These are phyloP conservation scores for Drosophila melanosoma DNA, from an alignment of 2,888 invertebrate species.

Conservation along the genomic window DNA sequence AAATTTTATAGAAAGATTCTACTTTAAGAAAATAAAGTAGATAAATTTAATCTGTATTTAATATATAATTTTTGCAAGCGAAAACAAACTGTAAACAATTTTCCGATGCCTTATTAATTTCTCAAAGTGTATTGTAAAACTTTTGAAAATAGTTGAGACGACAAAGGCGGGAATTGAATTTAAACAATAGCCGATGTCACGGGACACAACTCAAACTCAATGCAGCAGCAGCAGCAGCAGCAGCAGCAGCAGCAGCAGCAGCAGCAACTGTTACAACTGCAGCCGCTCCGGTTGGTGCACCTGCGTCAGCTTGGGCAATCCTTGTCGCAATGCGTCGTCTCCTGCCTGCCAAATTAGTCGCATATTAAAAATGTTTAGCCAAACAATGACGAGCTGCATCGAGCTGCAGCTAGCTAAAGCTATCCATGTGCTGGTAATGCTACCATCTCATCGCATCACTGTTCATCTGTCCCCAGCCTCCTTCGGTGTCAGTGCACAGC, in stretches of 20 bases:
- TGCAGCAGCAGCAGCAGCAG: constrained; percentile 18
- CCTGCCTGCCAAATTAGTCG: constrained; percentile 71
- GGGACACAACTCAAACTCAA: constrained; percentile 55
- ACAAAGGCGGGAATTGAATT: constrained; percentile 78
- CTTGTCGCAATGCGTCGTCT: constrained; percentile 73
- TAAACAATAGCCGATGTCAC: constrained; percentile 74
- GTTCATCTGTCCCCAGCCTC: constrained; percentile 8
- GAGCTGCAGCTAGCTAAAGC: constrained; percentile 5
- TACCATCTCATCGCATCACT: constrained; percentile 9
- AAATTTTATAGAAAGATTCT: background rate
- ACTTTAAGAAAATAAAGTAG: background rate
- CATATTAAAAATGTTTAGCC: constrained; percentile 79
- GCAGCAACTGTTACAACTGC: background rate
- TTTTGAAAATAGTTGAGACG: constrained; percentile 78
- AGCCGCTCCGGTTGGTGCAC: constrained; percentile 7
- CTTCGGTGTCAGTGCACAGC: background rate
- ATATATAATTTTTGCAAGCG: background rate
- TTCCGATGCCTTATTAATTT: background rate
- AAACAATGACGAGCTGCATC: constrained; percentile 67
- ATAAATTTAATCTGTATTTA: too few species aligned
- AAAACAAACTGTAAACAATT: background rate
- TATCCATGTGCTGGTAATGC: constrained; percentile 5
- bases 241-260: constrained; percentile 23
- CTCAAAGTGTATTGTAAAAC: constrained; percentile 36
- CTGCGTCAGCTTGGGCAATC: constrained; percentile 10